Base-by-base conservation (phyloP, 2,888 invertebrate genomes). In the Epicampocera succincta region DNA sequence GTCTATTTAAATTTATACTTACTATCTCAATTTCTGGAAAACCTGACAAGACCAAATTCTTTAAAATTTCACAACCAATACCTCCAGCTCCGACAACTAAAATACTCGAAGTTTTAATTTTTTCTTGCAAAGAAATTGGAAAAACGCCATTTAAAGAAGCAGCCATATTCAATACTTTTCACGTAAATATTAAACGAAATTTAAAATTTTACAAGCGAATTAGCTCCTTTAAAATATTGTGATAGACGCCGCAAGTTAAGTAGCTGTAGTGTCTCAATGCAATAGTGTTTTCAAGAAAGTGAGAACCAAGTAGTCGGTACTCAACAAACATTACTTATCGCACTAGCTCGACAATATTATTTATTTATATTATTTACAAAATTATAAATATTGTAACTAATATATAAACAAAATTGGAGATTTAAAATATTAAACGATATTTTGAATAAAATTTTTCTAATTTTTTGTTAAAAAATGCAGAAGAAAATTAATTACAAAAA, bases 1-100 rank as follows among this genome's bases (percentile, higher is more conserved):
- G n/a, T 33, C 3, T 33, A 9, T 33, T 33, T 8, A 33, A 3
- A 13, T 21, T 15, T 25, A 38, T 25, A 65, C 69, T 46, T 4
- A 99, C 99, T 88, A 99, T 96, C 93, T 98, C 96, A 86, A 99
- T 97, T 85, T 97, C 93, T 48, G 93, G 93, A 90, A 99, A 99
- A 83, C 99, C 99, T 84, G 97, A 96, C 60, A 99, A 92, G 40
- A 98, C 98, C 84, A 99, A 94, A 92, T 99, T 98, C 91, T 99
- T 99, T 46, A 99, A 92, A 85, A 99, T 94, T 92, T 99, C 99
- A 92, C 99, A 99, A 84, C 99, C 99, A 88, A 99, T 99, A 77
- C 99, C 99, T 84, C 99, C 99, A 87, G 99, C 99, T 71, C 99
- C 99, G 29, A 98, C 97, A 15, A 98, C 95, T 82, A 98, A 92